Percentiles rank a stretch among this genome's conserved stretches.
Conservation (phyloP, 1,140 invertebrate species). For the Drosophila lacertosa region DNA sequence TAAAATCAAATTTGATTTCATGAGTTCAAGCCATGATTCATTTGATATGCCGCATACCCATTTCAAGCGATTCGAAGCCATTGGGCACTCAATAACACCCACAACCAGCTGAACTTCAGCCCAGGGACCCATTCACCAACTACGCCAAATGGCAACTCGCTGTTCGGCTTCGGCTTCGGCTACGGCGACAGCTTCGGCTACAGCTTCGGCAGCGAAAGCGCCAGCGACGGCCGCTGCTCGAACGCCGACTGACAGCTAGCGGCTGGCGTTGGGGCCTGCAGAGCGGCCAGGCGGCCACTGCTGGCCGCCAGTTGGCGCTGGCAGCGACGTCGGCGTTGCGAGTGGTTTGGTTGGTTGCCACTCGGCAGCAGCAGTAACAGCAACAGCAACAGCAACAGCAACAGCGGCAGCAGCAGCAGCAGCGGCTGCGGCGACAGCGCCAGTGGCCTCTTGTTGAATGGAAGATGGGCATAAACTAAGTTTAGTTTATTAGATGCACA, state of each 20-base stretch:
- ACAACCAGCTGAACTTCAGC: conserved; percentile 35
- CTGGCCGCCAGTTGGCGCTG: conserved; percentile 63
- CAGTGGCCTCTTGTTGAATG: conserved; percentile 49
- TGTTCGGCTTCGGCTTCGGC: conserved; percentile 17
- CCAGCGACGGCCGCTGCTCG: conserved; percentile 16
- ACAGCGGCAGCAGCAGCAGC: conserved; percentile 18
- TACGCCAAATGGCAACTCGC: conserved; percentile 23
- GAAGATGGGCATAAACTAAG: conserved; percentile 59
- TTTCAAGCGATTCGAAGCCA: conserved; percentile 2
- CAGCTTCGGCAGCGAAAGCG: neutral
- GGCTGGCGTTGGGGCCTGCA: conserved; percentile 15
- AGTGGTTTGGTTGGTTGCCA: conserved; percentile 52
- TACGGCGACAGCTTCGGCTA: neutral
- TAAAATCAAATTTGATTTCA: neutral
- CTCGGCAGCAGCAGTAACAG: neutral
- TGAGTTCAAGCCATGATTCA: neutral
- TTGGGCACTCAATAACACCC: conserved; percentile 25
- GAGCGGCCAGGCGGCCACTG: conserved; percentile 30
- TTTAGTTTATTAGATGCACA: conserved; percentile 81
- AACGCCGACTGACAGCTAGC: conserved; percentile 18
- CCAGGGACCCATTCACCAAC: conserved; percentile 32
- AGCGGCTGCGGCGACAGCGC: conserved; percentile 12
- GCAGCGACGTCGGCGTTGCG: conserved; percentile 51
- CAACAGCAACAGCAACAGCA: neutral
- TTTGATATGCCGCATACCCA: neutral